Evolutionary conservation across 2,113 vertebrate genomes (phyloP).

Genomic region (Pelecanus crispus): DNA sequence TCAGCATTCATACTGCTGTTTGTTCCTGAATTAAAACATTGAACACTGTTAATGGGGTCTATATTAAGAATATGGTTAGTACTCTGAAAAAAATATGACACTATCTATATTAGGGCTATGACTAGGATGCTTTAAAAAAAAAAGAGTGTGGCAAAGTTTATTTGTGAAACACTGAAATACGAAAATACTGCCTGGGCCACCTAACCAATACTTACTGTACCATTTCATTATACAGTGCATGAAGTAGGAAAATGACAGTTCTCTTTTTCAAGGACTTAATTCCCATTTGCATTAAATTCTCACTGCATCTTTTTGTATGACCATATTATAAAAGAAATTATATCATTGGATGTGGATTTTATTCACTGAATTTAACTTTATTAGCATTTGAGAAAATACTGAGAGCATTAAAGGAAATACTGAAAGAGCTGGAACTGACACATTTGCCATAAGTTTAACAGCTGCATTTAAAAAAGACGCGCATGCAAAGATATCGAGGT

Average conservation of each 20-base stretch:
- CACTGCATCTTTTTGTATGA: not conserved
- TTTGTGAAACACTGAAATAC: not conserved
- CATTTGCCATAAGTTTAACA: not conserved
- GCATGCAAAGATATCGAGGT: not conserved
- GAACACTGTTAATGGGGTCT: not conserved
- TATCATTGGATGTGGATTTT: not conserved
- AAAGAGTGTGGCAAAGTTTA: not conserved
- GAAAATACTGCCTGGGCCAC: not conserved
- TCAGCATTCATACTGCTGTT: not conserved
- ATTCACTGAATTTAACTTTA: conserved; percentile 10
- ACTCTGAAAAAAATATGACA: not conserved
- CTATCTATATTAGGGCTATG: not conserved
- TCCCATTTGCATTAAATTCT: conserved; percentile 15
- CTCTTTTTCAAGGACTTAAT: not conserved
- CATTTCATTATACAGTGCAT: not conserved
- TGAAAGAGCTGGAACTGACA: conserved; percentile 24
- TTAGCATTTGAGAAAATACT: conserved; percentile 33
- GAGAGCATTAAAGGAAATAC: conserved; percentile 20
- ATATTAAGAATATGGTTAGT: not conserved
- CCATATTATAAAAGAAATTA: not conserved
- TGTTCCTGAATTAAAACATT: not conserved
- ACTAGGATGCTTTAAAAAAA: not conserved
- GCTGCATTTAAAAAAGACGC: not conserved
- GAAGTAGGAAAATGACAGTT: not conserved
- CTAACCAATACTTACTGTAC: not conserved